Percentiles rank a stretch among this genome's conserved stretches.
Conservation (phyloP, 2,888 invertebrate species). For the Griposia aprilina region DNA sequence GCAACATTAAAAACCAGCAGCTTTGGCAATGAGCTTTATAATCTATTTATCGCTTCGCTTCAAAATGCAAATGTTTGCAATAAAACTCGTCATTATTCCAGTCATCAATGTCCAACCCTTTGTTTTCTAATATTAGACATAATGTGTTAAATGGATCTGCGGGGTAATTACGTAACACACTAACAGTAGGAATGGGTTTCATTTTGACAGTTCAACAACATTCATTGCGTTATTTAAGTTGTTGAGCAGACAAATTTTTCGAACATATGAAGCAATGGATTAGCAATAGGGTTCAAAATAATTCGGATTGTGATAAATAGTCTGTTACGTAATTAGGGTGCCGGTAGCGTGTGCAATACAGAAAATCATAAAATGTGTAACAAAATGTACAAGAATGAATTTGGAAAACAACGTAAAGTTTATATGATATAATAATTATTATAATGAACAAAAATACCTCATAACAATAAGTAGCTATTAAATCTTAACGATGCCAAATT, state of each 20-base stretch:
- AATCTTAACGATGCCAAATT: constrained; percentile 32
- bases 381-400: background rate
- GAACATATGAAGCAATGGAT: no score
- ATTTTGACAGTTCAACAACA: no score
- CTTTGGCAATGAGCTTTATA: constrained; percentile 35
- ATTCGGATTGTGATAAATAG: no score
- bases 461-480: background rate
- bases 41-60: constrained; percentile 29
- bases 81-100: constrained; percentile 53
- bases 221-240: no score
- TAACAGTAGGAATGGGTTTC: no score
- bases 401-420: background rate
- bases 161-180: no score
- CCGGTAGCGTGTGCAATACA: constrained; percentile 25
- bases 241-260: no score
- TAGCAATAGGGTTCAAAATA: no score
- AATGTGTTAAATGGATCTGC: constrained; percentile 34
- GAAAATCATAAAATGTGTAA: constrained; percentile 10
- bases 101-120: constrained; percentile 39
- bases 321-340: no score
- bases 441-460: background rate
- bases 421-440: no score
- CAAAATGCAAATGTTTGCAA: constrained; percentile 34
- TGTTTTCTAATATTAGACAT: constrained; percentile 50
- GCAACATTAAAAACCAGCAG: constrained; percentile 21